These are phyloP conservation scores for Numenius arquata DNA, from an alignment of 2,113 vertebrate species.

Conservation along the genomic window DNA sequence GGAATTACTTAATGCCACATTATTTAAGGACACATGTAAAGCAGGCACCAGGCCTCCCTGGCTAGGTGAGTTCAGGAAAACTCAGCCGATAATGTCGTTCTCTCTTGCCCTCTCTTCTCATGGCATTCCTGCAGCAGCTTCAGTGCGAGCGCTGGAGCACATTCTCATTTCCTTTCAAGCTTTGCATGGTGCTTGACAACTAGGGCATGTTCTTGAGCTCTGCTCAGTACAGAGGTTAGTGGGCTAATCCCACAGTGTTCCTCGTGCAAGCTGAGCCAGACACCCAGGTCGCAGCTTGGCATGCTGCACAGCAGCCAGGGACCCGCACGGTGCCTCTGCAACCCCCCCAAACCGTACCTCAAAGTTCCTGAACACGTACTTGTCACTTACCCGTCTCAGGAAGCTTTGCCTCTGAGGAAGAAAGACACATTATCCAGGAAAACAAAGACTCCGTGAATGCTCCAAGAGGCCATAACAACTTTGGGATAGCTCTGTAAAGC, in stretches of 20 bases:
- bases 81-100: neutral
- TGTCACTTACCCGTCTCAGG: neutral
- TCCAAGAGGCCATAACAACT: neutral
- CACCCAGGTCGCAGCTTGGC: neutral
- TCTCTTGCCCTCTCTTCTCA: neutral
- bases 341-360: fast-evolving
- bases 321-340: fast-evolving
- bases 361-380: neutral
- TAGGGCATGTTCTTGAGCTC: neutral
- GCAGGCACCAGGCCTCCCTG: neutral
- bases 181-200: neutral
- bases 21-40: neutral
- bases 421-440: neutral
- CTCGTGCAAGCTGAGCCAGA: neutral
- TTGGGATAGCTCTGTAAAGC: neutral
- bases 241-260: neutral
- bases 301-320: neutral
- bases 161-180: neutral
- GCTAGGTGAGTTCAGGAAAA: neutral
- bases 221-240: neutral
- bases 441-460: neutral
- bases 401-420: neutral
- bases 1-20: neutral
- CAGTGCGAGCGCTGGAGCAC: neutral
- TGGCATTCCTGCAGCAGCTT: neutral